Base-by-base conservation (phyloP, 2,797 vertebrate species). In the Myripristis murdjan region DNA sequence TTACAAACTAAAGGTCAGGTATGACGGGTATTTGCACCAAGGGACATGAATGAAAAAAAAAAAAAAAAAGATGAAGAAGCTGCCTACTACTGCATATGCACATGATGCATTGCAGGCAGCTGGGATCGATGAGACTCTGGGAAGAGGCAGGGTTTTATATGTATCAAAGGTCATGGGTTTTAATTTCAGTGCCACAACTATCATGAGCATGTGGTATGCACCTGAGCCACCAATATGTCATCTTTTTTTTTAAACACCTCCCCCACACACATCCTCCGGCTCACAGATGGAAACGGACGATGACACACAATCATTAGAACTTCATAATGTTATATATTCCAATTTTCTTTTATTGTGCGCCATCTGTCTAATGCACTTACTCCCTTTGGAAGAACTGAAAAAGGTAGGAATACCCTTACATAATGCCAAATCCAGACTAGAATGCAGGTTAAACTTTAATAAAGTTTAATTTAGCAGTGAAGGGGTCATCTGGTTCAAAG, bases 1-100 rank as follows among this genome's bases (percentile, higher is more conserved):
- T 55, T 62, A 58, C 63, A 46, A 37, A 52, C 35, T 14, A 73
- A 73, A 73, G 75, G 77, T 86, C 75, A 74, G 70, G 59, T 51
- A 60, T 57, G 75, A 63, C 26, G 53, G 12, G 53, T 37, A n/a
- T 54, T 6, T 46, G 1, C 37, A 28, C 3, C 26, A 16, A 37
- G 51, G 53, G 61, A 22, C 43, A 37, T 14, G 9, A 3, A 10
- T 9, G 47, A 49, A 23, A 23, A 23, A 47, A 47, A 20, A 20
- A 44, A 5, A 3, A 44, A 1, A 4, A 8, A 18, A 18, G n/a
- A 23, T 22, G 1, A 23, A 20, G 14, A 20, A 20, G 47, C 47
- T 49, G 20, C n/a, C 46, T 18, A n/a, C 51, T 37, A 48, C 47
- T 66, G 61, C 54, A 33, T 22, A 31, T 48, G 24, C 26, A 57